Evolutionary conservation across 2,113 vertebrate genomes (phyloP).

Genomic region (Nesoenas mayeri): DNA sequence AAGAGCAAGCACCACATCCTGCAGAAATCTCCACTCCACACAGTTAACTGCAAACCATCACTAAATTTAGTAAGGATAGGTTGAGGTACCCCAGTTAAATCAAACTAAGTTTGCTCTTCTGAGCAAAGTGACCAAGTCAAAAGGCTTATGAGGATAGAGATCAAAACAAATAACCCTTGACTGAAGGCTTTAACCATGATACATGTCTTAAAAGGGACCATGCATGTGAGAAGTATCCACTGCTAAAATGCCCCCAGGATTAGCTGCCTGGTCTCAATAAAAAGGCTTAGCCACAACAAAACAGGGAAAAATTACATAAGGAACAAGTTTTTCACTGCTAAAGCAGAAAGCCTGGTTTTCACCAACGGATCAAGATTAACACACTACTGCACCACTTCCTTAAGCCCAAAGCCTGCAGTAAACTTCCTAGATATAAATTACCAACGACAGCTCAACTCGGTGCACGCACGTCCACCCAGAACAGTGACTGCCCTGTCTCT

Average conservation of each 20-base stretch:
- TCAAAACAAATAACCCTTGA: background rate
- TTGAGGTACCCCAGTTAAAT: background rate
- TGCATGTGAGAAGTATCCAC: background rate
- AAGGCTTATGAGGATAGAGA: background rate
- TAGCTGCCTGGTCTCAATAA: background rate
- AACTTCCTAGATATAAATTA: background rate
- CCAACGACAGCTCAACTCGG: background rate
- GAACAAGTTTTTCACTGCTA: background rate
- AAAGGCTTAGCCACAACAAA: background rate
- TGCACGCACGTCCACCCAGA: background rate
- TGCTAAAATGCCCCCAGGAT: background rate
- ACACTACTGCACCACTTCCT: background rate
- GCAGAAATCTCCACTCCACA: background rate
- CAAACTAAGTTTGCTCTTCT: background rate
- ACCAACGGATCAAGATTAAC: background rate
- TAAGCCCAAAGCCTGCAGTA: background rate
- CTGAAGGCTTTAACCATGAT: background rate
- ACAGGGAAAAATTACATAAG: background rate
- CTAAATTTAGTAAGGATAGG: background rate
- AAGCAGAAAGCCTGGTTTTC: background rate
- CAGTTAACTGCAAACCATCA: background rate
- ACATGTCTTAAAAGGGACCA: background rate
- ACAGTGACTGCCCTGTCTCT: background rate
- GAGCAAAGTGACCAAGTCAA: background rate
- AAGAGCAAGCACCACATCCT: background rate